Percentiles rank a stretch among this genome's conserved stretches.
These are phyloP conservation scores for Thamnophis sirtalis DNA, from an alignment of 2,113 vertebrate species.

Conservation along the genomic window DNA sequence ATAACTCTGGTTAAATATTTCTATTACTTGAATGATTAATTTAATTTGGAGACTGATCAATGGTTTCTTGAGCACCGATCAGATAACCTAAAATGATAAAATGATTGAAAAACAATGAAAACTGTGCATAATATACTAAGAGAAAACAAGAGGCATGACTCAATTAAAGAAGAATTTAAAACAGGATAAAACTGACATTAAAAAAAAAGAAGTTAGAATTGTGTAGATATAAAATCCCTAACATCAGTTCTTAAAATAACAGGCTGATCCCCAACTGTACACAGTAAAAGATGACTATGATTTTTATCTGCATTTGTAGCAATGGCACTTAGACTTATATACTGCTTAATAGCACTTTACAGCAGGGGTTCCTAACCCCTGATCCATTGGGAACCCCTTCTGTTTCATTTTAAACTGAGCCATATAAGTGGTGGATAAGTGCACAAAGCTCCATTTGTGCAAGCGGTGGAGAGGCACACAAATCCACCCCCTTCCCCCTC, in stretches of 20 bases:
- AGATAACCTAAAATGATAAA: neutral
- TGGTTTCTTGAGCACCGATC: neutral
- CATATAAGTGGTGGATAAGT: too few species aligned
- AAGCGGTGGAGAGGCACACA: too few species aligned
- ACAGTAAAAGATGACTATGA: neutral
- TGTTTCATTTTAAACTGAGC: too few species aligned
- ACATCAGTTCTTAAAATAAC: neutral
- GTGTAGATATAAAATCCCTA: neutral
- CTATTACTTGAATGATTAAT: neutral
- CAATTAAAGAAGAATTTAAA: neutral
- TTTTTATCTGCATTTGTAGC: neutral
- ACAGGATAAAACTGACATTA: neutral
- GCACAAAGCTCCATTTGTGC: too few species aligned
- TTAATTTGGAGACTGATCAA: neutral
- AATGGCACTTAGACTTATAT: too few species aligned
- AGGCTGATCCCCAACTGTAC: neutral
- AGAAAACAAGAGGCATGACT: neutral
- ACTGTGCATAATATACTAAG: neutral
- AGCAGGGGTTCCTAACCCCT: too few species aligned
- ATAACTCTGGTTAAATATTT: neutral
- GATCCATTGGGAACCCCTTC: too few species aligned
- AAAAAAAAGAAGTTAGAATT: neutral
- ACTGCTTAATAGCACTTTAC: too few species aligned
- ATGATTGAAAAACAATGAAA: neutral
- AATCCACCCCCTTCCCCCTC: too few species aligned